Conservation (phyloP, 23 tunicate genomes). For the Botrylloides violaceus region DNA sequence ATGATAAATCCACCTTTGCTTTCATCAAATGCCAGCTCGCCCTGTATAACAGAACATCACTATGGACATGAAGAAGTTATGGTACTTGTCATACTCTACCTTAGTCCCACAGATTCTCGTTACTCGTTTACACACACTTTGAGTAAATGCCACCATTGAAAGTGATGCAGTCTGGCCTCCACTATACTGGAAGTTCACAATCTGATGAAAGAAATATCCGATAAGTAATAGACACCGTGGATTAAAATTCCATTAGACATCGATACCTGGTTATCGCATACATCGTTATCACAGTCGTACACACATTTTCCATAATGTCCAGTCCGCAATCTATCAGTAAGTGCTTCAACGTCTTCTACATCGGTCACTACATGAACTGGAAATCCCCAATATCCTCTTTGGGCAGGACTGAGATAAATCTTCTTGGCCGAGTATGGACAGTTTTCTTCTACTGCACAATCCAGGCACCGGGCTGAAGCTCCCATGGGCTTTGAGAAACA, state of each 20-base stretch:
- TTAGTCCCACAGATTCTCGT: conserved; percentile 59
- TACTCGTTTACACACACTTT: conserved; percentile 35
- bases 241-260: too few relatives aligned
- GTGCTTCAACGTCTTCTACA: conserved; percentile 38
- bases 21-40: conserved; percentile 39
- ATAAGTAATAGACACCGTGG: not conserved
- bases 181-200: conserved; percentile 55
- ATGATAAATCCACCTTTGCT: conserved; percentile 6
- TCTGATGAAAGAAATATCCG: conserved; percentile 3
- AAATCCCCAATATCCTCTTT: conserved; percentile 35
- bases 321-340: conserved; percentile 32
- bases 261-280: conserved; percentile 71
- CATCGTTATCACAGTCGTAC: conserved; percentile 73
- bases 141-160: conserved; percentile 59
- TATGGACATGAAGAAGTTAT: not conserved
- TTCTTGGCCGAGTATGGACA: conserved; percentile 58
- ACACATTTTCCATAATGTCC: conserved; percentile 90
- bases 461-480: conserved; percentile 35
- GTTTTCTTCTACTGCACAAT: conserved; percentile 29
- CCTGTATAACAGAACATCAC: conserved; percentile 5
- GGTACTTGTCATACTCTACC: conserved; percentile 15
- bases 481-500: conserved; percentile 31
- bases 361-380: conserved; percentile 52
- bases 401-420: conserved; percentile 39
- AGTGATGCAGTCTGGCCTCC: conserved; percentile 59